Percentiles rank a stretch among this genome's conserved stretches.
Evolutionary conservation across 37 sponge, comb jelly and placozoan species (phyloP).

Genomic region (Spongilla lacustris): DNA sequence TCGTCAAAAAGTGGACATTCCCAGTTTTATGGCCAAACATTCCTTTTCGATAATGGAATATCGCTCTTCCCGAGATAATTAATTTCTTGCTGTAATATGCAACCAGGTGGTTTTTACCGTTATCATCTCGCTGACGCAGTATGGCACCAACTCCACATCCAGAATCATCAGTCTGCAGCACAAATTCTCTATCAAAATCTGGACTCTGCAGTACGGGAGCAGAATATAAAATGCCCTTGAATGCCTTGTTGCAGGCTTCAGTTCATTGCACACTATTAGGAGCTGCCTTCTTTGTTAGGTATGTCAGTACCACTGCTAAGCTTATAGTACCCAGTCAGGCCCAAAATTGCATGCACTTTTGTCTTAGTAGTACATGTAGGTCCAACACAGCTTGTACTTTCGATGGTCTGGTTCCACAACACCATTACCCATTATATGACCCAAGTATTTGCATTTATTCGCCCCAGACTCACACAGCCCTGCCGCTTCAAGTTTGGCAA

Average conservation of each 20-base stretch:
- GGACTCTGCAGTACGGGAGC: conserved; percentile 34
- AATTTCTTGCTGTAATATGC: conserved; percentile 54
- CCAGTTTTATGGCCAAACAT: conserved; percentile 38
- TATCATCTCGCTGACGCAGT: conserved; percentile 35
- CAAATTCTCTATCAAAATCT: conserved; percentile 5
- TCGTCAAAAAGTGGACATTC: conserved; percentile 4
- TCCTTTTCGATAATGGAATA: conserved; percentile 55
- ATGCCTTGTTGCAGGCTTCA: conserved; percentile 8
- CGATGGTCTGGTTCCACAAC: conserved; percentile 14
- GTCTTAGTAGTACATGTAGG: conserved; percentile 34
- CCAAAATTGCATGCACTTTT: conserved; percentile 49
- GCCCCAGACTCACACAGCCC: conserved; percentile 59
- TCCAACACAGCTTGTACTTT: conserved; percentile 29
- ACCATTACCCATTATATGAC: conserved; percentile 58
- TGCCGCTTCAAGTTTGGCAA: conserved; percentile 16
- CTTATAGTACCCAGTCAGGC: conserved; percentile 49
- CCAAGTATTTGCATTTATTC: conserved; percentile 34
- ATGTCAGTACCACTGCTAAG: conserved; percentile 37
- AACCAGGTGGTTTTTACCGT: conserved; percentile 50
- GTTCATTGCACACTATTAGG: conserved; percentile 38
- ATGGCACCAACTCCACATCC: conserved; percentile 54
- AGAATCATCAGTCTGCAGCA: conserved; percentile 58
- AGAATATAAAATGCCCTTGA: conserved; percentile 4
- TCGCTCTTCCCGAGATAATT: conserved; percentile 27
- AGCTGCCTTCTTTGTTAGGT: conserved; percentile 40